Base-by-base conservation (phyloP, 2,797 vertebrate species). In the Hylomyscus alleni region DNA sequence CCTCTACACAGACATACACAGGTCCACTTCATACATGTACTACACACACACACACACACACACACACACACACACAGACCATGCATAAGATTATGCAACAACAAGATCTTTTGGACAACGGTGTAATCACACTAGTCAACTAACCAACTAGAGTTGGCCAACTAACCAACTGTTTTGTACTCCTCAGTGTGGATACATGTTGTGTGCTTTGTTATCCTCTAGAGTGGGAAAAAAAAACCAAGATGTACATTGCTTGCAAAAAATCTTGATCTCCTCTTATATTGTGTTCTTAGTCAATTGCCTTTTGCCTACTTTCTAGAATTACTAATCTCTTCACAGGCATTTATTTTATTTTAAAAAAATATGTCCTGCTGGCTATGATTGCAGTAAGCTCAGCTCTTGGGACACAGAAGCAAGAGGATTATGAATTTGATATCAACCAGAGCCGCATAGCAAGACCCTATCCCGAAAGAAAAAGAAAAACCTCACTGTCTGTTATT, bases 251-350 rank as follows among this genome's bases (percentile, higher is more conserved):
- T 95, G 62, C 19, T 91, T 37, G 24, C 20, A 84, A 50, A 72
- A 67, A 14, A 67, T 44, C 67, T 22, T 94, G 44, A 17, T 73
- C 50, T 34, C 94, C 26, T 78, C 31, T 80, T 91, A 76, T 26
- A 6, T 5, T 65, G 4, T 65, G 29, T 67, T 12, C 37, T 69
- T 90, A 90, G 29, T 58, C 17, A 72, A 89, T 93, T 83, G 88
- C 37, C 11, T 93, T 89, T 56, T 52, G 22, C n/a, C 2, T 44
- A 82, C 29, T 94, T 90, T 86, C 88, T 92, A 69, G 47, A 90
- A 84, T 73, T 69, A 76, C 56, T 95, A 88, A 67, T 75, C 40
- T 95, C 22, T 15, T 82, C 13, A 37, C 6, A 89, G 17, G 3
- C 92, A 81, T 89, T 93, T 87, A 69, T 58, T 72, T 77, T 72